phyloP scores from a whole-genome alignment of 1,140 invertebrate genomes.

The Macrosteles quadrilineatus region DNA sequence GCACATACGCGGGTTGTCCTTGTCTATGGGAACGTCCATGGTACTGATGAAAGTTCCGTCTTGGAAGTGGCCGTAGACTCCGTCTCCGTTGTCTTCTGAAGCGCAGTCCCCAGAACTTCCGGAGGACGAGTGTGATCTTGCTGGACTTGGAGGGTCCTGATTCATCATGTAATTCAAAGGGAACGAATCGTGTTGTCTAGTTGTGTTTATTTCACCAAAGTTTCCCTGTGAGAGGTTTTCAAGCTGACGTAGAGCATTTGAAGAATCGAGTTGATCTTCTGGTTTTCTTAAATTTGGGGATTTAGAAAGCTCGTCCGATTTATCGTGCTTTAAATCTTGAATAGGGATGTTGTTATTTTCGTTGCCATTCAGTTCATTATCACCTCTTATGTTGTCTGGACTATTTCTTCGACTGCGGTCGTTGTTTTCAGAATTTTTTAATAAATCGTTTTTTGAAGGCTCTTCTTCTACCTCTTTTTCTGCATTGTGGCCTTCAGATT shows the following conservation, averaged over 20 bases:
- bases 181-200: constrained; percentile 53
- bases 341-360: constrained; percentile 19
- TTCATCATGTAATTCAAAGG: constrained; percentile 52
- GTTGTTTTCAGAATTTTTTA: constrained; percentile 20
- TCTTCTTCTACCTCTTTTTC: constrained; percentile 34
- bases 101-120: constrained; percentile 58
- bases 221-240: constrained; percentile 79
- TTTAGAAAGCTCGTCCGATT: constrained; percentile 37
- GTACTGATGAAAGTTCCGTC: constrained; percentile 71
- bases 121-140: constrained; percentile 55
- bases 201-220: constrained; percentile 59
- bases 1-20: constrained; percentile 79
- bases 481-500: background rate
- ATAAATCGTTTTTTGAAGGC: constrained; percentile 33
- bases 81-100: constrained; percentile 58
- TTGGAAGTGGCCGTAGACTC: constrained; percentile 68
- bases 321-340: constrained; percentile 5
- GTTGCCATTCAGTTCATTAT: constrained; percentile 31
- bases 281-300: constrained; percentile 47
- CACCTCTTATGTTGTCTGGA: constrained; percentile 27
- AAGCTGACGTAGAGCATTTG: constrained; percentile 72
- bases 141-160: constrained; percentile 55
- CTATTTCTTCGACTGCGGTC: constrained; percentile 28
- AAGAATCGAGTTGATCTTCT: constrained; percentile 38
- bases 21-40: constrained; percentile 82